Base-by-base conservation (phyloP, 92 coral and sea anemone genomes). In the Isaurus tuberculatus region DNA sequence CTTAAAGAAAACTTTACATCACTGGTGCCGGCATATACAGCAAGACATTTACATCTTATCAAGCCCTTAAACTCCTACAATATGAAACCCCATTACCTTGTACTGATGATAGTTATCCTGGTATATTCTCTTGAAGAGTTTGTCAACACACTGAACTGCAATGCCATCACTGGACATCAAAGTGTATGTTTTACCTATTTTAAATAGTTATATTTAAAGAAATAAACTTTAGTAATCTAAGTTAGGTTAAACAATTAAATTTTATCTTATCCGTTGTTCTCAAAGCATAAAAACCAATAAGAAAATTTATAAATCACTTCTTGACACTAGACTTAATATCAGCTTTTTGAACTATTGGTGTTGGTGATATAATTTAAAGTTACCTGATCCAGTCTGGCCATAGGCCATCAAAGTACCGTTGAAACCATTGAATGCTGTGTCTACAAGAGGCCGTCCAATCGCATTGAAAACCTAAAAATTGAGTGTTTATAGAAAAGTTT, bases 381-480 rank as follows among this genome's bases (percentile, higher is more conserved):
- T 42, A 93, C 98, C 98, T 89, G 98, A 91, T 17, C 98, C 98
- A 17, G 98, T 93, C 69, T 93, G 98, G 20, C 98, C 98, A 82
- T 93, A 93, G 36, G 98, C 98, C 98, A 93, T 93, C 20, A 93
- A 68, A 10, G 98, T 93, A 28, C 98, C 98, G 82, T 93, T 93
- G 55, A 89, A 93, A 0, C 98, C 98, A 40, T 77, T 84, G 48
- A 93, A 93, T 9, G 94, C 98, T 10, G 95, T 91, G 85, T 93
- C 98, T 25, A 93, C 88, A 28, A 93, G 71, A 9, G 94, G 95
- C 53, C 80, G 87, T 31, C 97, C 97, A 37, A 84, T 87, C 31
- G 85, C 73, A 61, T 86, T 86, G 49, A 61, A 93, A 32, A 93
- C 97, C 97, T 93, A 29, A 1, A 36, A 70, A 40, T 40, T 40